These are phyloP conservation scores for Periplaneta americana DNA, from an alignment of 1,140 invertebrate species.

Conservation along the genomic window DNA sequence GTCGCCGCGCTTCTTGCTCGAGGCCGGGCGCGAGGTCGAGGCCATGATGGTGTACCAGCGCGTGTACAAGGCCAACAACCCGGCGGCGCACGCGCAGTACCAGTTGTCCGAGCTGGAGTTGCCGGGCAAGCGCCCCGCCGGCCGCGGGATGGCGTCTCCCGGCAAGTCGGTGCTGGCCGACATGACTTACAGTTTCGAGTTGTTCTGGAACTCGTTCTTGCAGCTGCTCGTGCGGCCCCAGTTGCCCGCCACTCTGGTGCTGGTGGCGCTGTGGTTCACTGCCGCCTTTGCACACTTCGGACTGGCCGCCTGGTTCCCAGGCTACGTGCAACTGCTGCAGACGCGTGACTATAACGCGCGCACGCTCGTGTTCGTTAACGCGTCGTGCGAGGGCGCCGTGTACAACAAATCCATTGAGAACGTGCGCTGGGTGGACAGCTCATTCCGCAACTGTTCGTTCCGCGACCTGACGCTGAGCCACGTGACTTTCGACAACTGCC, in stretches of 20 bases:
- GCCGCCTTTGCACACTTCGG: slow-evolving; percentile 49
- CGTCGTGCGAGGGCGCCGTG: slow-evolving; percentile 26
- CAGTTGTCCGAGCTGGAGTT: slow-evolving; percentile 35
- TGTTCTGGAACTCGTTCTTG: slow-evolving; percentile 32
- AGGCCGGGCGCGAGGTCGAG: slow-evolving; percentile 65
- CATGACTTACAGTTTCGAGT: slow-evolving; percentile 25
- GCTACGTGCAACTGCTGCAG: slow-evolving; percentile 40
- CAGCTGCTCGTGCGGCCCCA: slow-evolving; percentile 35
- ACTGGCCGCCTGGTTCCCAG: slow-evolving; percentile 49
- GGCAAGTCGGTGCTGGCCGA: slow-evolving; percentile 23
- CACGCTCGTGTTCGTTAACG: slow-evolving; percentile 27
- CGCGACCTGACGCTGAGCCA: slow-evolving; percentile 42
- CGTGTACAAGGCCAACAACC: slow-evolving; percentile 14
- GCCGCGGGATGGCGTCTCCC: slow-evolving; percentile 7
- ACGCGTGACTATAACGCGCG: not conserved
- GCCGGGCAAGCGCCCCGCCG: slow-evolving; percentile 21
- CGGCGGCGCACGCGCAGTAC: slow-evolving; percentile 25
- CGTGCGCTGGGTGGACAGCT: slow-evolving; percentile 37
- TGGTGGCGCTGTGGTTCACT: slow-evolving; percentile 40
- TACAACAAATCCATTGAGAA: slow-evolving; percentile 44
- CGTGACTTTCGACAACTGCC: slow-evolving; percentile 40
- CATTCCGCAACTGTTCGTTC: slow-evolving; percentile 41
- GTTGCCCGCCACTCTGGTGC: slow-evolving; percentile 31
- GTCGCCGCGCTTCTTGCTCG: slow-evolving; percentile 67
- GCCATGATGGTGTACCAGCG: slow-evolving; percentile 72